Conservation (phyloP, 2,797 vertebrate species). For the Limnodromus scolopaceus region DNA sequence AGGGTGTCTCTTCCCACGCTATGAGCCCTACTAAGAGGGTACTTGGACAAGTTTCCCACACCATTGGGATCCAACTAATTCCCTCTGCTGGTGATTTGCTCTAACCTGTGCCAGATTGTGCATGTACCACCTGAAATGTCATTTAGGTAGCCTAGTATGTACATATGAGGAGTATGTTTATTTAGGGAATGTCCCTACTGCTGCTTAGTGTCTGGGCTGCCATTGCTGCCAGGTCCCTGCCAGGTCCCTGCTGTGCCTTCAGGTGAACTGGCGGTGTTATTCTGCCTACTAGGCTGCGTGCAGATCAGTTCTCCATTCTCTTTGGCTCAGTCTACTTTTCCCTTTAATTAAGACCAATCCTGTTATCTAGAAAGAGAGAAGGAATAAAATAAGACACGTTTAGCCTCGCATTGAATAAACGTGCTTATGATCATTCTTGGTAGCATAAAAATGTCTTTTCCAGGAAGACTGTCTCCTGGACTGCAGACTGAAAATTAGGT, state of each 20-base stretch:
- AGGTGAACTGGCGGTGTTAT: neutral
- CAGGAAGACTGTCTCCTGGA: neutral
- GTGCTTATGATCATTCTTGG: neutral
- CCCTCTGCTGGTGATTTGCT: neutral
- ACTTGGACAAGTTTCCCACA: neutral
- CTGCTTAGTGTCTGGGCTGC: neutral
- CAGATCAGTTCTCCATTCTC: neutral
- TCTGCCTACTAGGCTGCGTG: neutral
- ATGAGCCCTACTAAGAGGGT: neutral
- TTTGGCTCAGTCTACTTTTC: neutral
- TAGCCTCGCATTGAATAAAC: neutral
- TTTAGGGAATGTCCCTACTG: neutral
- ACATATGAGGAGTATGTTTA: neutral
- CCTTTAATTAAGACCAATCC: constrained; percentile 13
- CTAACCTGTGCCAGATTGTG: neutral
- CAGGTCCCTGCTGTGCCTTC: neutral
- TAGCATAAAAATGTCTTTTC: neutral
- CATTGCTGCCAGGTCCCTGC: neutral
- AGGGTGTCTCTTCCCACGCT: neutral
- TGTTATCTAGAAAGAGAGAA: neutral
- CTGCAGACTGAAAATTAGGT: neutral
- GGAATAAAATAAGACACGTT: neutral
- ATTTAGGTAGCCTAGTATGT: neutral
- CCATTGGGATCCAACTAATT: neutral
- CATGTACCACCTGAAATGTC: neutral